Percentiles rank a stretch among this genome's conserved stretches.
Conservation (phyloP, 2,113 vertebrate species). For the Haemorhous mexicanus region DNA sequence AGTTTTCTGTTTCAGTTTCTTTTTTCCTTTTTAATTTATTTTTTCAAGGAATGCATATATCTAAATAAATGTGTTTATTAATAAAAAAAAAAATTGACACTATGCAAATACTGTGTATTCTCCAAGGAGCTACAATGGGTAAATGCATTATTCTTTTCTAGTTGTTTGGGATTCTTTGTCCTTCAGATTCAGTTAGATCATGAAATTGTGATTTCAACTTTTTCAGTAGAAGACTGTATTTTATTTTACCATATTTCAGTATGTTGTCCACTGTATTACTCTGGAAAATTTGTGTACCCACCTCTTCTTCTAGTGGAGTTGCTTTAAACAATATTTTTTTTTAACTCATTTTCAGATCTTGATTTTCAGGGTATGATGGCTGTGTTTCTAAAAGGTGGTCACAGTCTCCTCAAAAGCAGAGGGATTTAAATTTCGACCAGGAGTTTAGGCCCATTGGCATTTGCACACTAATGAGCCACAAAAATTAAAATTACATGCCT, state of each 20-base stretch:
- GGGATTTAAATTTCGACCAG: background rate
- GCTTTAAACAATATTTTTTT: background rate
- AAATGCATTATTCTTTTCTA: background rate
- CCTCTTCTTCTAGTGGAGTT: background rate
- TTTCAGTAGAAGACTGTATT: background rate
- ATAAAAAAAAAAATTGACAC: background rate
- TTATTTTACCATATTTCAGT: background rate
- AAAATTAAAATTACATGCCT: conserved; percentile 58
- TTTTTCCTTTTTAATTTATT: background rate
- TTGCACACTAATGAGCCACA: conserved; percentile 27
- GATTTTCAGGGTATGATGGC: background rate
- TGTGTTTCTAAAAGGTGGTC: background rate
- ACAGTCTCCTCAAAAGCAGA: background rate
- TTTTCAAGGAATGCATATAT: conserved; percentile 7
- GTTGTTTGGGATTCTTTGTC: background rate
- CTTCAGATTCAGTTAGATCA: background rate
- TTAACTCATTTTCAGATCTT: background rate
- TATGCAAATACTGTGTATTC: background rate
- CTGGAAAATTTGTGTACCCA: background rate
- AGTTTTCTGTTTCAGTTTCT: background rate
- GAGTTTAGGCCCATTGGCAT: background rate
- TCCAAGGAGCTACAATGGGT: background rate
- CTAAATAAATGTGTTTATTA: conserved; percentile 48
- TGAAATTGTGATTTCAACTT: background rate
- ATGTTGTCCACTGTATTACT: background rate